Evolutionary conservation across 2,797 vertebrate species (phyloP), one percentile per base, ranked within the genome.

Genomic region (Oceanodroma leucorhoa): DNA sequence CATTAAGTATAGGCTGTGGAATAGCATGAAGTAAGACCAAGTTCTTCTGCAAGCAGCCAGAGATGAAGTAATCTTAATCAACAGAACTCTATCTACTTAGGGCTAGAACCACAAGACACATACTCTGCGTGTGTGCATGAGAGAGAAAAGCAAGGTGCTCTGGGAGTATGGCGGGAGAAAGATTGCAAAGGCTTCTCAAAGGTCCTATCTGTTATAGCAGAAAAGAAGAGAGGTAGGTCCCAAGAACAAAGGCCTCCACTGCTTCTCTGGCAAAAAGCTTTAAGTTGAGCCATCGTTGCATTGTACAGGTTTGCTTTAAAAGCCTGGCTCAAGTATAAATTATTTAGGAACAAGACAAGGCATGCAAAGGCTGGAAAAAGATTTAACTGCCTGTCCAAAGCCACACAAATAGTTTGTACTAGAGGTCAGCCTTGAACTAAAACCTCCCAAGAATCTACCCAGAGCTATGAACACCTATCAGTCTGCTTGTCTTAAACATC

Each of bases 251-350:
- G 11, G 3, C 2, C 13, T 90, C 16, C 19, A 38, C 13, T 41
- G 10, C 16, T 61, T 61, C 23, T 71, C 11, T 43, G 18, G 11
- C 7, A 70, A 54, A 90, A 72, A 34, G 0, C 13, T 71, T 4
- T 14, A 53, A 67, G 9, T 0, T 51, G 40, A 64, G 9, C 4
- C 2, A 3, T 29, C 1, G 0, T 8, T 55, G n/a, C 5, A 12
- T 13, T 22, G 9, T 15, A 51, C 17, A 81, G 76, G 2, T 27
- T 67, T 70, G 10, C 3, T 79, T 36, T 50, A 72, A 83, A 50
- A 67, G 9, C 14, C 20, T 55, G 40, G 27, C 2, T 79, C 7
- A 48, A 32, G 7, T 12, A 9, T 11, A 50, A 61, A 16, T 40
- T 75, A 69, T 65, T 43, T 23, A 30, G 14, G 15, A 76, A 11